Evolutionary conservation across 2,113 vertebrate species (phyloP).

Genomic region (Ornithorhynchus anatinus): DNA sequence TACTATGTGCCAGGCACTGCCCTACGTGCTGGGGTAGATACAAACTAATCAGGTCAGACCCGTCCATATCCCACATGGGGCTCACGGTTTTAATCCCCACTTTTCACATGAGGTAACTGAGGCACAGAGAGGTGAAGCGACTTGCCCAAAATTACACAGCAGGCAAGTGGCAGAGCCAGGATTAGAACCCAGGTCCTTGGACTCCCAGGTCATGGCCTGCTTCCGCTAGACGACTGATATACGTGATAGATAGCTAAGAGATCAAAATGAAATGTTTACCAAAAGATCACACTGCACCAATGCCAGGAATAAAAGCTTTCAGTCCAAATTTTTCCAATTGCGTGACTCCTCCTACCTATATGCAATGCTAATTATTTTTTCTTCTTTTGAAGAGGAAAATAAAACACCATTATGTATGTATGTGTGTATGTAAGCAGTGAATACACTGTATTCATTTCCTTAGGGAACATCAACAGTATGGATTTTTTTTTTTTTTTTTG

Average conservation of each 20-base stretch:
- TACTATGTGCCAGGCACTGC: too few relatives aligned
- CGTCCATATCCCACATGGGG: background rate
- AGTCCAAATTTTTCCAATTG: too few relatives aligned
- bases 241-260: too few relatives aligned
- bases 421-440: too few relatives aligned
- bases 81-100: background rate
- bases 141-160: background rate
- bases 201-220: background rate
- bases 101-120: background rate
- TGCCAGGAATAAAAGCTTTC: too few relatives aligned
- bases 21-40: too few relatives aligned
- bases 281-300: too few relatives aligned
- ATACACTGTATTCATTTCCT: background rate
- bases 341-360: too few relatives aligned
- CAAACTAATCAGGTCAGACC: too few relatives aligned
- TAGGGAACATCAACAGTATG: background rate
- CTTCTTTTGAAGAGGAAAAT: background rate
- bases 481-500: background rate
- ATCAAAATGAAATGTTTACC: too few relatives aligned
- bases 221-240: background rate
- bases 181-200: too few relatives aligned
- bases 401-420: background rate
- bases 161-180: background rate
- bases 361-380: too few relatives aligned
- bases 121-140: background rate